phyloP scores from a whole-genome alignment of 2,888 invertebrate genomes.

The Drosophila emarginata region DNA sequence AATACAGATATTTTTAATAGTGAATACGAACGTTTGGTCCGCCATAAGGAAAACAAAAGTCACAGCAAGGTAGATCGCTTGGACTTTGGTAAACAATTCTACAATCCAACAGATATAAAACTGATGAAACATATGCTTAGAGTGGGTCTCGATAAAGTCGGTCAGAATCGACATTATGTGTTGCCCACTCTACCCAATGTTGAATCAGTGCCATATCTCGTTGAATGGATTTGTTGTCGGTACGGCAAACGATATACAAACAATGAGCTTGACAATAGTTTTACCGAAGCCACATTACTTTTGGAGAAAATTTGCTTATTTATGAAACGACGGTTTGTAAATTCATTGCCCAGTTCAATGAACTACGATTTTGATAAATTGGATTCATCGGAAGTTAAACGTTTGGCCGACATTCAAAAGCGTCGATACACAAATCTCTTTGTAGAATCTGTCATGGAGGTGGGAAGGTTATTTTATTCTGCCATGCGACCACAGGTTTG shows the following conservation, averaged over 20 bases:
- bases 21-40: constrained; percentile 12
- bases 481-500: constrained; percentile 70
- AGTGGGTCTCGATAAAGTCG: constrained; percentile 61
- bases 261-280: constrained; percentile 42
- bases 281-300: constrained; percentile 31
- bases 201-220: constrained; percentile 67
- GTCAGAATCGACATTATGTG: constrained; percentile 72
- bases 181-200: constrained; percentile 76
- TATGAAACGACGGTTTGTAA: constrained; percentile 19
- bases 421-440: constrained; percentile 50
- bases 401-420: constrained; percentile 28
- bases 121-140: constrained; percentile 69
- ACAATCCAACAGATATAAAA: constrained; percentile 61
- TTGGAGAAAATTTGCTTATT: constrained; percentile 49
- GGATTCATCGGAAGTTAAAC: background rate
- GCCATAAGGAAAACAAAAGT: background rate
- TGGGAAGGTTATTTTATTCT: constrained; percentile 67
- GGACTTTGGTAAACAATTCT: constrained; percentile 41
- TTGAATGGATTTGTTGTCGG: constrained; percentile 73
- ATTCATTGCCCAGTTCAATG: background rate
- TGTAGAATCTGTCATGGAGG: constrained; percentile 57
- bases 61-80: constrained; percentile 6
- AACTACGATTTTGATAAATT: background rate
- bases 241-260: constrained; percentile 71
- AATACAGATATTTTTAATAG: constrained; percentile 38